These are phyloP conservation scores for Amphiprion ocellaris DNA, from an alignment of 2,113 vertebrate species.

Conservation along the genomic window DNA sequence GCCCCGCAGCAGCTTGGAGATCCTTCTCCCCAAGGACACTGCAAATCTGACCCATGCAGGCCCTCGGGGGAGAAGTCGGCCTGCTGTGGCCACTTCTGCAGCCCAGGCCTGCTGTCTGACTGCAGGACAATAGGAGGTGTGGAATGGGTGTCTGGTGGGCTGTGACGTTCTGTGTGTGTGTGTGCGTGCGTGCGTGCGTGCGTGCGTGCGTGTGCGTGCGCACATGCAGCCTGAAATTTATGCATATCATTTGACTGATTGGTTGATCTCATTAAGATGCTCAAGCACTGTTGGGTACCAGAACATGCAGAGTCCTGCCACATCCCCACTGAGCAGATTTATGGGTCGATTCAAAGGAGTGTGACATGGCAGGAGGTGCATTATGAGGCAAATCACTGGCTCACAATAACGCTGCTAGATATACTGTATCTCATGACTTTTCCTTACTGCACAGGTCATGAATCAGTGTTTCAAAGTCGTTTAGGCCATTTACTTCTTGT, in stretches of 20 bases:
- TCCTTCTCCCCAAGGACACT: constrained; percentile 65
- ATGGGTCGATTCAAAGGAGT: constrained; percentile 24
- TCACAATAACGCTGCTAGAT: constrained; percentile 7
- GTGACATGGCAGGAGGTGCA: constrained; percentile 1
- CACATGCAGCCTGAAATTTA: constrained; percentile 31
- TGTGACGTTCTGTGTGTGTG: constrained; percentile 11
- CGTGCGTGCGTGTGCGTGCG: constrained; percentile 20
- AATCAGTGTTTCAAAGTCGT: constrained; percentile 7
- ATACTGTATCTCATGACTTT: background rate
- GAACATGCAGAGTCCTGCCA: constrained; percentile 16
- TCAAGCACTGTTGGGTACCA: constrained; percentile 21
- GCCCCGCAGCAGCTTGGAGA: constrained; percentile 69
- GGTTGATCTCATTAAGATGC: constrained; percentile 64
- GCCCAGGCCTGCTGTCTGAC: constrained; percentile 70
- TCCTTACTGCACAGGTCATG: background rate
- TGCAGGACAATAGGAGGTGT: constrained; percentile 64
- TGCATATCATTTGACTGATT: constrained; percentile 65
- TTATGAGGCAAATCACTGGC: constrained; percentile 37
- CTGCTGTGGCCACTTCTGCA: constrained; percentile 60
- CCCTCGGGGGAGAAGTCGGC: constrained; percentile 67
- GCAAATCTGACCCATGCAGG: constrained; percentile 52
- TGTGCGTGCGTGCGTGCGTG: constrained; percentile 4
- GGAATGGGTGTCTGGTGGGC: constrained; percentile 49
- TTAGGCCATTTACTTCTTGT: background rate
- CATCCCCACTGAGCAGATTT: constrained; percentile 28